Evolutionary conservation across 2,888 invertebrate species (phyloP).

Genomic region (Callyntrura sp.): DNA sequence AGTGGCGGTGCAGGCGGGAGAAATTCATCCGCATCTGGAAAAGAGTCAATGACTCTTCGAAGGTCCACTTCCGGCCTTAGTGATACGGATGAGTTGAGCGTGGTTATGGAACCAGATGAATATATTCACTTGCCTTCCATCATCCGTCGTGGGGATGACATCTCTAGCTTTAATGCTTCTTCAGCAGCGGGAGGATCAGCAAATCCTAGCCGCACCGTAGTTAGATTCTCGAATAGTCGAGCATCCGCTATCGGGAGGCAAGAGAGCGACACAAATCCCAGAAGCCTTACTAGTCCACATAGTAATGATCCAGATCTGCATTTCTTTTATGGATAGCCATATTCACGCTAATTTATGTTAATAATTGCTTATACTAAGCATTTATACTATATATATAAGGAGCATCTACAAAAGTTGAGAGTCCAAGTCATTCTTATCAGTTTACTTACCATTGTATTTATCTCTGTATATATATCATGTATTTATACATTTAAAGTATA

Average conservation of each 20-base stretch:
- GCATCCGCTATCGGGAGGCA: constrained; percentile 78
- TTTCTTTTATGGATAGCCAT: constrained; percentile 81
- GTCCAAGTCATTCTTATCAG: not conserved
- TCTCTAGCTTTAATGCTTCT: constrained; percentile 61
- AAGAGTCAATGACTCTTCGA: constrained; percentile 73
- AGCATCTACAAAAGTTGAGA: no score
- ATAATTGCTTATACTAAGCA: not conserved
- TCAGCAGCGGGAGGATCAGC: constrained; percentile 48
- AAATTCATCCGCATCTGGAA: constrained; percentile 47
- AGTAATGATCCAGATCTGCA: constrained; percentile 80
- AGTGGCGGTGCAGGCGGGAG: constrained; percentile 49
- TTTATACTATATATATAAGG: no score
- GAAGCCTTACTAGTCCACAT: constrained; percentile 81
- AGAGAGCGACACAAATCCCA: constrained; percentile 82
- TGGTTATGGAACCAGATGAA: constrained; percentile 80
- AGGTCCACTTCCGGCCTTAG: constrained; percentile 79
- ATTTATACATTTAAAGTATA: not conserved
- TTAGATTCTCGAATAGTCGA: constrained; percentile 80
- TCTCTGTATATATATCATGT: constrained; percentile 5
- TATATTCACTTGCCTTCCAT: constrained; percentile 80
- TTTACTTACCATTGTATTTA: constrained; percentile 16
- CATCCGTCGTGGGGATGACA: constrained; percentile 74
- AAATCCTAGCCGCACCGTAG: constrained; percentile 68
- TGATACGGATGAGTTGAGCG: constrained; percentile 81
- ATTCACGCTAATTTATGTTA: not conserved